These are phyloP conservation scores for Stichopus chloronotus DNA, from an alignment of 35 echinoderm and acorn worm species.

Conservation along the genomic window DNA sequence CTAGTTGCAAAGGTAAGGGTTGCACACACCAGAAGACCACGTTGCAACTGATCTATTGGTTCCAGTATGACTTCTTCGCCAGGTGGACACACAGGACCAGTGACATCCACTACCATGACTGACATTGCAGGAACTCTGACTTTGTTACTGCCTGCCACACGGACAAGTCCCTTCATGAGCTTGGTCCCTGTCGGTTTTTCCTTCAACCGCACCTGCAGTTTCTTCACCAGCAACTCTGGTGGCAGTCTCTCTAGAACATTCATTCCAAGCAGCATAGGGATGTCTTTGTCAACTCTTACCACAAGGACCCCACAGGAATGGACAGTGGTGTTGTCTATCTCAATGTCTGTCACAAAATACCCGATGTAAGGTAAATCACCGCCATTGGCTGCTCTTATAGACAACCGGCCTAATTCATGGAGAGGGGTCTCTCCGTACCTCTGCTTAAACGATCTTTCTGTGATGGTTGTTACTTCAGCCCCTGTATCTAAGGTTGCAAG, in stretches of 20 bases:
- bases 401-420: too few species aligned
- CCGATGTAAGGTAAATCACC: too few species aligned
- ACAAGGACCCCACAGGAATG: too few species aligned
- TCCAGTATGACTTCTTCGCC: conserved; percentile 36
- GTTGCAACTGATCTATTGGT: conserved; percentile 33
- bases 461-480: too few species aligned
- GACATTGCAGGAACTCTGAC: conserved; percentile 1
- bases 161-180: not conserved
- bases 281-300: too few species aligned
- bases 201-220: not conserved
- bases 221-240: not conserved
- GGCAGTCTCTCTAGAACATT: not conserved
- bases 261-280: conserved; percentile 6
- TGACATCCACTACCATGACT: not conserved
- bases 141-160: not conserved
- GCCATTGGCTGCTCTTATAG: too few species aligned
- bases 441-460: too few species aligned
- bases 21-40: not conserved
- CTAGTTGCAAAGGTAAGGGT: not conserved
- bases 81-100: not conserved
- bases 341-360: too few species aligned
- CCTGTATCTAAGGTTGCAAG: too few species aligned
- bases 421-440: too few species aligned
- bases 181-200: not conserved
- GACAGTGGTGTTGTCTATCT: too few species aligned